Evolutionary conservation across 2,797 vertebrate species (phyloP), one percentile per base, ranked within the genome.

Genomic region (Amblyraja radiata): DNA sequence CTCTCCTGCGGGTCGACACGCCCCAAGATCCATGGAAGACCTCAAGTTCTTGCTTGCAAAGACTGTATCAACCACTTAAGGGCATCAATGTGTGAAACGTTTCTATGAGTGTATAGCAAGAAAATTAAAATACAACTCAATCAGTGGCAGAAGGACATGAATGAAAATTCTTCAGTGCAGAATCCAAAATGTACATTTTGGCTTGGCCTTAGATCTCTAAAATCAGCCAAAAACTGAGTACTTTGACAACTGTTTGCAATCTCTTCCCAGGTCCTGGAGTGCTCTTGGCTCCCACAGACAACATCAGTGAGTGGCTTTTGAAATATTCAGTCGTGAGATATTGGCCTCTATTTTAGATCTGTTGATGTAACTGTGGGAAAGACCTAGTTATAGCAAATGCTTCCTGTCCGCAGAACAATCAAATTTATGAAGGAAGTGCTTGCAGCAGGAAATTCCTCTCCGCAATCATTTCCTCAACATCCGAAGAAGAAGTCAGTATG

Each of bases 351-450:
- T 54, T 74, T 91, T 73, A 73, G 65, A 90, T 71, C 63, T 46
- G 88, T 73, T 74, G n/a, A 68, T 68, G 84, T 36, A 88, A 88
- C 63, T 88, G 84, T 88, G 84, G 84, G 84, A 88, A 88, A 88
- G 84, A 88, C 84, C 84, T 88, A 88, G 84, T 88, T 88, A 88
- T 88, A 65, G 84, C 84, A 88, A 88, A 88, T 88, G 84, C 63
- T 88, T 91, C 90, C 90, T 73, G 65, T 74, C 90, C 90, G 28
- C 65, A 74, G 68, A 74, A 74, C 71, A 91, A 91, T 91, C 90
- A 91, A 71, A 91, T 73, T 91, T 74, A 91, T 91, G 90, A 74
- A 91, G 90, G 90, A 91, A 91, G 71, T 91, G 90, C 90, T 91
- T 91, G 90, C 90, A 74, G 71, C 65, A 91, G 65, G 71, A 91